phyloP scores from a whole-genome alignment of 2,797 vertebrate species.

The Paedocypris micromegethes region DNA sequence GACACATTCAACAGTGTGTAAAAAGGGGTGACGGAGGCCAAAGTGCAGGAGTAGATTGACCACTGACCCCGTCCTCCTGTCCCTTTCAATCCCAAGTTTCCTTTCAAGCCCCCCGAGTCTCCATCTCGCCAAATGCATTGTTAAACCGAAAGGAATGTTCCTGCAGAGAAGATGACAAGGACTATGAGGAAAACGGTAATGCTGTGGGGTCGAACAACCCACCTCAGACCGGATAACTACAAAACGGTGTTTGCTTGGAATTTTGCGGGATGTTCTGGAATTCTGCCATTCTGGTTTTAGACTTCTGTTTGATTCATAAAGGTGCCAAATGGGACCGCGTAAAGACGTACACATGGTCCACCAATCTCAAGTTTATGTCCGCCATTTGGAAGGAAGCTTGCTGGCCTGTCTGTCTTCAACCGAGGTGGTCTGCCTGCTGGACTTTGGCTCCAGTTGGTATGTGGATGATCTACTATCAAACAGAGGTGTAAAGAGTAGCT shows the following conservation, averaged over 20 bases:
- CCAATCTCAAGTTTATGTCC: too few relatives aligned
- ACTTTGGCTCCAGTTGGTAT: too few relatives aligned
- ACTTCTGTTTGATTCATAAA: background rate
- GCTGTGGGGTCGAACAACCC: conserved; percentile 16
- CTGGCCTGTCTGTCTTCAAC: too few relatives aligned
- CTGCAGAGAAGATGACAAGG: conserved; percentile 44
- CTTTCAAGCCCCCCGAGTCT: conserved; percentile 10
- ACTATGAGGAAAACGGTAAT: conserved; percentile 4
- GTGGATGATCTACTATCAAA: too few relatives aligned
- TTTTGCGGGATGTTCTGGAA: too few relatives aligned
- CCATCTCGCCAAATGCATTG: conserved; percentile 30
- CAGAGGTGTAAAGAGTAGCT: too few relatives aligned
- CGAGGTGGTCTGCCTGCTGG: too few relatives aligned
- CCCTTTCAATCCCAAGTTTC: conserved; percentile 10
- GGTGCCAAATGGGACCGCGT: too few relatives aligned
- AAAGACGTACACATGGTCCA: too few relatives aligned
- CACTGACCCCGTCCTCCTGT: conserved; percentile 30
- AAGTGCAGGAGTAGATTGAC: conserved; percentile 42
- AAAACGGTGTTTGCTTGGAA: background rate
- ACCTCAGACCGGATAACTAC: background rate
- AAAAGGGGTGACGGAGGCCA: conserved; percentile 42
- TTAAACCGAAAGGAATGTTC: conserved; percentile 47
- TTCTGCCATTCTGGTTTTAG: background rate
- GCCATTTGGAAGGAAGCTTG: too few relatives aligned
- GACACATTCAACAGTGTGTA: conserved; percentile 45